These are phyloP conservation scores for Phalloptychus januarius DNA, from an alignment of 2,797 vertebrate genomes.

Conservation along the genomic window DNA sequence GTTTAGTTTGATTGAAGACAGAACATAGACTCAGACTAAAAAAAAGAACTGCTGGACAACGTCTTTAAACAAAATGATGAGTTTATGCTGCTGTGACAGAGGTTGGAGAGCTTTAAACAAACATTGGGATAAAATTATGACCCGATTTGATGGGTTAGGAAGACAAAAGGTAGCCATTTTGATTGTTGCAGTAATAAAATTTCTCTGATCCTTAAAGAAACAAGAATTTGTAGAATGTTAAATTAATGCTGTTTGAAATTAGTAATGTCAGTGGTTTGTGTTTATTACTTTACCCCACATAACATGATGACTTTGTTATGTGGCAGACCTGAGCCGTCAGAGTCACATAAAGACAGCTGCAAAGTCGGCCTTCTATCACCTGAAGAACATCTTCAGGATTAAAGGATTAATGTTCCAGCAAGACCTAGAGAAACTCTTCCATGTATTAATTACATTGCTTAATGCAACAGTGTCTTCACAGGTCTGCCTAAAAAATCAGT, in stretches of 20 bases:
- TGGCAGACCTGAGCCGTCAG: no score
- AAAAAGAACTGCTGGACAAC: background rate
- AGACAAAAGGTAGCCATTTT: background rate
- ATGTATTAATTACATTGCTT: no score
- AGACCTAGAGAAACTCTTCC: no score
- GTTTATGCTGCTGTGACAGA: background rate
- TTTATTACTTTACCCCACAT: background rate
- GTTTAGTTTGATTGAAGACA: slow-evolving; percentile 14
- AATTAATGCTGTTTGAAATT: background rate
- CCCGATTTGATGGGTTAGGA: background rate
- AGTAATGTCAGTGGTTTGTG: background rate
- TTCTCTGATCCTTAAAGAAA: background rate
- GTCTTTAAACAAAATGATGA: background rate
- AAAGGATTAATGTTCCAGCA: no score
- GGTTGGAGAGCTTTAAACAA: background rate
- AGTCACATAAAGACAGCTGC: no score
- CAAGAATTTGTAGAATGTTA: background rate
- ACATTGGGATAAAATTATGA: background rate
- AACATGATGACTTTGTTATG: background rate
- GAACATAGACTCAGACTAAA: background rate
- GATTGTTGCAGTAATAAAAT: background rate
- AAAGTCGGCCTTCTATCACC: no score
- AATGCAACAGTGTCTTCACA: no score
- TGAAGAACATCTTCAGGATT: no score
- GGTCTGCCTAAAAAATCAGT: no score